Evolutionary conservation across 2,797 vertebrate species (phyloP).

Genomic region (Tamandua tetradactyla): DNA sequence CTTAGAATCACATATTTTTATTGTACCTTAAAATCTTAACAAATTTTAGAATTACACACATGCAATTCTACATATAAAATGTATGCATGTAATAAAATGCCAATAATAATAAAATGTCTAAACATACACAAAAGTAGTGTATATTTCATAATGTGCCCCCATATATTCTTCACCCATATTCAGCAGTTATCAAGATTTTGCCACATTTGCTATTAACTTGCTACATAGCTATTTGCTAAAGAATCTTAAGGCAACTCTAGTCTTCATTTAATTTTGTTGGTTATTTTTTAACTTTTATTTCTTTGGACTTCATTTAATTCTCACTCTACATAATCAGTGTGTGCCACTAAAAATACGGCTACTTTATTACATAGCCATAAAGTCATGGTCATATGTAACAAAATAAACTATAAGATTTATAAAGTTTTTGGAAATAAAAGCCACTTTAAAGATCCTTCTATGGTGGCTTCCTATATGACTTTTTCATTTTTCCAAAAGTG

Average conservation of each 20-base stretch:
- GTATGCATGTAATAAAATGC: not conserved
- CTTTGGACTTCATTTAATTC: too few species aligned
- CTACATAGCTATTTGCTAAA: not conserved
- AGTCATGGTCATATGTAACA: not conserved
- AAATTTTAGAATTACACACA: not conserved
- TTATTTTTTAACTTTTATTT: too few species aligned
- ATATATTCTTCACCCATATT: not conserved
- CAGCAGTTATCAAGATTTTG: not conserved
- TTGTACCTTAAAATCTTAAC: not conserved
- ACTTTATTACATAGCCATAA: not conserved
- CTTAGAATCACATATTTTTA: not conserved
- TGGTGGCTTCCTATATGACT: not conserved
- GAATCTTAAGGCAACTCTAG: not conserved
- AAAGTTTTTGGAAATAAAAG: not conserved
- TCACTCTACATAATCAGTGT: not conserved
- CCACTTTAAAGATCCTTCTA: not conserved
- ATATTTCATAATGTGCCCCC: not conserved
- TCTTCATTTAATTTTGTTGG: not conserved
- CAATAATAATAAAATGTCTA: not conserved
- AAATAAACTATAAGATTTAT: not conserved
- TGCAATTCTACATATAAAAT: not conserved
- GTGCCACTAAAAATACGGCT: not conserved
- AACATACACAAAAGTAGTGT: not conserved
- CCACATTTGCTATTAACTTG: not conserved
- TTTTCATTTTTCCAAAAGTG: not conserved